Base-by-base conservation (phyloP, 2,888 invertebrate genomes). In the Sisyra nigra region DNA sequence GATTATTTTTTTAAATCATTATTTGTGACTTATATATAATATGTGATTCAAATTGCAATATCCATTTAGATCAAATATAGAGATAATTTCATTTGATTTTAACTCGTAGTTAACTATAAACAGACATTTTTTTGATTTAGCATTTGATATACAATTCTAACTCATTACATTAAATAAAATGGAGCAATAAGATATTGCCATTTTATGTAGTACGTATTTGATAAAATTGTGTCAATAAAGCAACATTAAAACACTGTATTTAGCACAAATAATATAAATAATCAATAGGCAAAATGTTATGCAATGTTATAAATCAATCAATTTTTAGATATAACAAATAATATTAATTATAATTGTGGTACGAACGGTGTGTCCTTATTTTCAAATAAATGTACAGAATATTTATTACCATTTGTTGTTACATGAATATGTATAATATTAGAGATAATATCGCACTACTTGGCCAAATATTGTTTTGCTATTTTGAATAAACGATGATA, bases 281-380 rank as follows among this genome's bases (percentile, higher is more conserved):
- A 24, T 24, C 24, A 3, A 24, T 24, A 19, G 37, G 37, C 37
- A 37, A 19, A 36, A 18, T 37, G 18, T 37, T 24, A 24, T 37
- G 37, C 37, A 37, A 37, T 37, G 37, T 37, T 37, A 37, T 37
- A 18, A 37, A 37, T 37, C 11, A 37, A 19, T 37, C 19, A 37
- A 37, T 18, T n/a, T 15, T 37, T 37, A 9, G 17, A 13, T 13
- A 35, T 15, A 35, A 35, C 13, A 35, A 15, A 35, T 24, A 24
- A 24, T 24, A 24, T 24, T 19, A 37, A 35, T 13, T 15, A 35
- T 35, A 35, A 19, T 37, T 37, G 17, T 19, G 11, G 37, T 37
- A 37, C 37, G 37, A 37, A 37, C 11, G 17, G 19, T 19, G 19
- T 37, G 18, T 37, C 11, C 14, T 33, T 33, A 33, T 33, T 33